phyloP scores from a whole-genome alignment of 2,888 invertebrate genomes.

The Agrypnus murinus region DNA sequence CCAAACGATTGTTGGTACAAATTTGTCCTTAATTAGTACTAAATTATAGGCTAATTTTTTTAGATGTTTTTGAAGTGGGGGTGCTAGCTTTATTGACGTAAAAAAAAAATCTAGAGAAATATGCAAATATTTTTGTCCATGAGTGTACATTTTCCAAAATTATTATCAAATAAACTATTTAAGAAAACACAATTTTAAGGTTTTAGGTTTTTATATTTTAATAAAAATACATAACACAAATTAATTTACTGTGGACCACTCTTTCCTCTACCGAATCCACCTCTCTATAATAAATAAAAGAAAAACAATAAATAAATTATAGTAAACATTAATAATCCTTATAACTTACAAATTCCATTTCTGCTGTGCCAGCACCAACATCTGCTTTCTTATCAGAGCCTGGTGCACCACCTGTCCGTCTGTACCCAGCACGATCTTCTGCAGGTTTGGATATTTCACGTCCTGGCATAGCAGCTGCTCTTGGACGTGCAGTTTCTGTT shows the following conservation, averaged over 20 bases:
- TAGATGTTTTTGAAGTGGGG: too few species aligned
- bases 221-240: slow-evolving; percentile 51
- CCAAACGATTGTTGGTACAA: too few species aligned
- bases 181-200: too few species aligned
- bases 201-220: too few species aligned
- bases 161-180: too few species aligned
- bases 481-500: slow-evolving; percentile 88
- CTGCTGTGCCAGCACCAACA: slow-evolving; percentile 95
- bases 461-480: slow-evolving; percentile 80
- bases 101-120: too few species aligned
- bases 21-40: too few species aligned
- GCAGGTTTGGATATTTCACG: slow-evolving; percentile 82
- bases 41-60: too few species aligned
- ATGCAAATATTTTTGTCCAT: too few species aligned
- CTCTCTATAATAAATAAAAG: slow-evolving; percentile 79
- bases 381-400: slow-evolving; percentile 93
- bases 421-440: slow-evolving; percentile 89
- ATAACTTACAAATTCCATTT: slow-evolving; percentile 87
- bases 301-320: slow-evolving; percentile 40
- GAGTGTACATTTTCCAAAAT: too few species aligned
- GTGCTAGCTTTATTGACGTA: too few species aligned
- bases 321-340: slow-evolving; percentile 16
- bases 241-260: slow-evolving; percentile 73
- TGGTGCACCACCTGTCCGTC: slow-evolving; percentile 81
- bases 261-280: slow-evolving; percentile 85